phyloP scores from a whole-genome alignment of 2,113 vertebrate species.

The Cricetomys ansorgei region DNA sequence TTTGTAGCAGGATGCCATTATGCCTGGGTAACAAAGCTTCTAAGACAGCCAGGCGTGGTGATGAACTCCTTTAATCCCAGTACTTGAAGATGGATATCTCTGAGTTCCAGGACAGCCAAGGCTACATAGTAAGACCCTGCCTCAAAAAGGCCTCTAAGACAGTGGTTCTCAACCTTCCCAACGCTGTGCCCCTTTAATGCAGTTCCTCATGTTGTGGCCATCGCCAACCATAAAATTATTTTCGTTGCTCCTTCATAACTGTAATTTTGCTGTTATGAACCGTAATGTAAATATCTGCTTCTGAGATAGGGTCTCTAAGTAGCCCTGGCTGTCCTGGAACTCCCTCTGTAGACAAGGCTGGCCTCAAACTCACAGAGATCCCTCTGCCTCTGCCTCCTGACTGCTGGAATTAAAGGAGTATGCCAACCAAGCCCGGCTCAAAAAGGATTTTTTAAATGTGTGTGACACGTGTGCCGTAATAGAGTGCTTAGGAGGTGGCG shows the following conservation, averaged over 20 bases:
- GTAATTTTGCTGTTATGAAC: no score
- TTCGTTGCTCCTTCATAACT: no score
- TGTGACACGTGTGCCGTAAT: background rate
- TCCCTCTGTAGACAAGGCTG: background rate
- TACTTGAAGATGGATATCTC: background rate
- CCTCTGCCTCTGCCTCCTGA: no score
- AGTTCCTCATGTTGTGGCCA: no score
- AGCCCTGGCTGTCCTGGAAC: no score
- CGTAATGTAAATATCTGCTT: no score
- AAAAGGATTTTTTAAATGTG: background rate
- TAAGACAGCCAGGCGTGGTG: background rate
- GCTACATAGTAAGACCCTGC: background rate
- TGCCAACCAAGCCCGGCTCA: no score
- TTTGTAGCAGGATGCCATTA: background rate
- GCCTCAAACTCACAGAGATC: background rate
- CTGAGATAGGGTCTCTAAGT: background rate
- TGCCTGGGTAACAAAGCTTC: background rate
- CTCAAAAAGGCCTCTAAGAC: background rate
- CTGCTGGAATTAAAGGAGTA: no score
- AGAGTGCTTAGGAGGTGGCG: background rate
- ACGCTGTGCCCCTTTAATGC: no score
- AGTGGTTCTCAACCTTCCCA: no score
- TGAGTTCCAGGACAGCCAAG: background rate
- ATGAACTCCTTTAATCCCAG: background rate
- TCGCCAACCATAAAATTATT: no score